These are phyloP conservation scores for Mylabris sibirica DNA, from an alignment of 2,888 invertebrate genomes.

Conservation along the genomic window DNA sequence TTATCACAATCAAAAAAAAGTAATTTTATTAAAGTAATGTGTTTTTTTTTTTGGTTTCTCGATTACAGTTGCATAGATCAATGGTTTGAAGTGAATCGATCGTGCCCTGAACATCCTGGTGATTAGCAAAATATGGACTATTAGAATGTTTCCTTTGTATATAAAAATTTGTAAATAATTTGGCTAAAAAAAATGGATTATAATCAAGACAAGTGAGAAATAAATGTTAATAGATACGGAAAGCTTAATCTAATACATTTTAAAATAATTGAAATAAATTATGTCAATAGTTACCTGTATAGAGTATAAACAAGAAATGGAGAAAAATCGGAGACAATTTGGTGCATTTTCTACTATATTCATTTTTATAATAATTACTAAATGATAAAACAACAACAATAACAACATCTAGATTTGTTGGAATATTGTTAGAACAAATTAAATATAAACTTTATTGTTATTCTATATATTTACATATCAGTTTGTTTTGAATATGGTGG, in stretches of 20 bases:
- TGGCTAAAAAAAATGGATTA: constrained; percentile 44
- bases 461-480: constrained; percentile 37
- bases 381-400: not conserved
- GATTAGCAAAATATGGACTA: constrained; percentile 69
- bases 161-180: constrained; percentile 48
- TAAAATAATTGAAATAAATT: constrained; percentile 32
- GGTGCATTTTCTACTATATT: constrained; percentile 29
- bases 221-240: not conserved
- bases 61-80: constrained; percentile 94
- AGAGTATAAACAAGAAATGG: constrained; percentile 11
- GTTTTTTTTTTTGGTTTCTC: no score
- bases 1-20: not conserved
- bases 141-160: constrained; percentile 39
- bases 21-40: no score
- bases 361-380: constrained; percentile 23
- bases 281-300: constrained; percentile 39
- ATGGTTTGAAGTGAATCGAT: constrained; percentile 99
- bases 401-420: not conserved
- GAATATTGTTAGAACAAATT: constrained; percentile 11
- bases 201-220: not conserved
- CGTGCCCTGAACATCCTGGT: constrained; percentile 98
- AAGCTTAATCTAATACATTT: constrained; percentile 42
- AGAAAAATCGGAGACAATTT: constrained; percentile 21
- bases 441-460: constrained; percentile 25
- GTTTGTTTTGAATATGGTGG: constrained; percentile 26